Conservation (phyloP, 2,888 invertebrate genomes). For the Brenthis daphne region DNA sequence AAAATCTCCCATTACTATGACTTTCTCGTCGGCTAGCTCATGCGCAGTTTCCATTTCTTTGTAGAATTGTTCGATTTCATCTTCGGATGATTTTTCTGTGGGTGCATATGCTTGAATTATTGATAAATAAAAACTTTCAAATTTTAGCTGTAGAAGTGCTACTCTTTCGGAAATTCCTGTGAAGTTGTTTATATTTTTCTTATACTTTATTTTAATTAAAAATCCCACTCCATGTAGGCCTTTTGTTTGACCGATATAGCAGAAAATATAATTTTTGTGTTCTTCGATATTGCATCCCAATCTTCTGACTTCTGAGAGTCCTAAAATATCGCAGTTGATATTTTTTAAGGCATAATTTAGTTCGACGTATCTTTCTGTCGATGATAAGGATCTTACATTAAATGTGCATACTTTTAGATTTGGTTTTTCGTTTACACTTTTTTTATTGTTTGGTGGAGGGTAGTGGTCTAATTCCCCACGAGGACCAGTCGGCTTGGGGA, state of each 20-base stretch:
- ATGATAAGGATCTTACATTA: not conserved
- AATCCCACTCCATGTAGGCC: not conserved
- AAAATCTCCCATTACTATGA: not conserved
- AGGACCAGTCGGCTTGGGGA: slow-evolving; percentile 1
- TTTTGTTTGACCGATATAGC: too few species aligned
- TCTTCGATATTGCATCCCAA: too few species aligned
- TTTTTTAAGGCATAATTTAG: slow-evolving; percentile 1
- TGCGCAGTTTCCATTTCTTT: slow-evolving; percentile 10
- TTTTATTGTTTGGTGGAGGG: slow-evolving; percentile 27
- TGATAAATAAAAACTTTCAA: not conserved
- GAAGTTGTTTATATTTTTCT: not conserved
- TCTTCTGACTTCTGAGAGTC: slow-evolving; percentile 1
- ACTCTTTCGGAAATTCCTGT: not conserved
- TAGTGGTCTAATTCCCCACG: slow-evolving; percentile 37
- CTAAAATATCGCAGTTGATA: slow-evolving; percentile 1
- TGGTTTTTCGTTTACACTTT: slow-evolving; percentile 4
- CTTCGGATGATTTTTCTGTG: too few species aligned
- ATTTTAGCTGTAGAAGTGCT: slow-evolving; percentile 1
- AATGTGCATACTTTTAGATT: slow-evolving; percentile 8
- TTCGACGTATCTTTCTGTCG: not conserved
- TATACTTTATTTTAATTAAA: not conserved
- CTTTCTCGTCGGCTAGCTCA: slow-evolving; percentile 1
- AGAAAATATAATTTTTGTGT: too few species aligned
- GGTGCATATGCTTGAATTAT: slow-evolving; percentile 9
- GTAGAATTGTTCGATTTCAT: not conserved